These are phyloP conservation scores for Delphinus delphis DNA, from an alignment of 2,113 vertebrate genomes.

Conservation along the genomic window DNA sequence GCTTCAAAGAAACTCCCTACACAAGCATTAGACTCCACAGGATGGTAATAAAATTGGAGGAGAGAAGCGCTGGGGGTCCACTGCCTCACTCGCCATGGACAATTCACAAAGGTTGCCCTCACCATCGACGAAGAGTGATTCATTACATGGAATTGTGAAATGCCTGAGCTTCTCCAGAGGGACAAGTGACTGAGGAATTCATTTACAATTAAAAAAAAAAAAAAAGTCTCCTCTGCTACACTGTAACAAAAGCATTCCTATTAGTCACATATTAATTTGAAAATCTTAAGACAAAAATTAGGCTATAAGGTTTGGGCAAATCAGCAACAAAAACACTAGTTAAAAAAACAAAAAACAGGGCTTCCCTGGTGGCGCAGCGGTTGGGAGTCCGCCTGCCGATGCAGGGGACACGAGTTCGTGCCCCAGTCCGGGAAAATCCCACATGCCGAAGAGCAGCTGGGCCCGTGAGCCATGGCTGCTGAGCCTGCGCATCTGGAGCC, in stretches of 20 bases:
- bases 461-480: too few relatives aligned
- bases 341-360: background rate
- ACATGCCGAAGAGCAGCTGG: too few relatives aligned
- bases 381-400: too few relatives aligned
- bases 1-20: background rate
- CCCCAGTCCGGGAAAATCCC: too few relatives aligned
- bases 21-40: too few relatives aligned
- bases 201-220: background rate
- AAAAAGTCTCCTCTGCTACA: background rate
- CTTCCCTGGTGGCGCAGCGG: too few relatives aligned
- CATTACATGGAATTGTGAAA: background rate
- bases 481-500: too few relatives aligned
- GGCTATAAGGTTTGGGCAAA: background rate
- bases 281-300: background rate
- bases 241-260: background rate
- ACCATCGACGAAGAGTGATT: background rate
- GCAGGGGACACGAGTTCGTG: too few relatives aligned
- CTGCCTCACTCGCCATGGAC: accelerated
- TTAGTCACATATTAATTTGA: background rate
- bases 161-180: background rate
- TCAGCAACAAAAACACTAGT: background rate
- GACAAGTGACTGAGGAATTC: background rate
- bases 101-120: background rate
- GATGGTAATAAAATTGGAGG: background rate
- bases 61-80: accelerated